Evolutionary conservation across 2,113 vertebrate genomes (phyloP).

Genomic region (Neolamprologus devosi): DNA sequence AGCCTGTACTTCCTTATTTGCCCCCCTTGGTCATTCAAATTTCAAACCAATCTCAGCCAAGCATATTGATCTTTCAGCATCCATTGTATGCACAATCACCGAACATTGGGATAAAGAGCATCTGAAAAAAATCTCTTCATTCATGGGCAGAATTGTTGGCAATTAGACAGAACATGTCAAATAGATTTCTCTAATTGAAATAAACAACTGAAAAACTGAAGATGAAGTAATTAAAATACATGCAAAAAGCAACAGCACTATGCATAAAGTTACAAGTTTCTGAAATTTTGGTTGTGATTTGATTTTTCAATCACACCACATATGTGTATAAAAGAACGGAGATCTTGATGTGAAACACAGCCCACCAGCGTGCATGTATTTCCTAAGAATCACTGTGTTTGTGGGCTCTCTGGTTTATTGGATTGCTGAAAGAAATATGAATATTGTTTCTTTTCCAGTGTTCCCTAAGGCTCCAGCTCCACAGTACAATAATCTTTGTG

Average conservation of each 20-base stretch:
- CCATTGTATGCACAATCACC: background rate
- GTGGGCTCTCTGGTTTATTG: background rate
- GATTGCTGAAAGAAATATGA: background rate
- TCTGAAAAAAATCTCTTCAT: background rate
- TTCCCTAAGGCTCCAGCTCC: background rate
- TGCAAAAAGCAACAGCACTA: background rate
- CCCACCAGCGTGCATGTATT: background rate
- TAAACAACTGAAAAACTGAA: background rate
- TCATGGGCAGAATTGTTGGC: background rate
- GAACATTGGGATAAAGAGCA: background rate
- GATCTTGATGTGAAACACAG: background rate
- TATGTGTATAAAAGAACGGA: background rate
- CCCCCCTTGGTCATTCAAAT: background rate
- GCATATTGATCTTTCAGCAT: background rate
- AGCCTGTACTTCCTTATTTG: background rate
- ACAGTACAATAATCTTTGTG: background rate
- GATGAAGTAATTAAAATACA: background rate
- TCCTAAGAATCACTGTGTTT: background rate
- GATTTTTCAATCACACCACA: background rate
- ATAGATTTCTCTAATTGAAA: background rate
- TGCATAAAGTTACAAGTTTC: background rate
- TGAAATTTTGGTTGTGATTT: background rate
- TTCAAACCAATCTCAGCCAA: conserved; percentile 1
- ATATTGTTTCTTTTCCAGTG: background rate
- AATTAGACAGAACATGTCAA: background rate